Base-by-base conservation (phyloP, 2,113 vertebrate species). In the Rhinolophus sinicus region DNA sequence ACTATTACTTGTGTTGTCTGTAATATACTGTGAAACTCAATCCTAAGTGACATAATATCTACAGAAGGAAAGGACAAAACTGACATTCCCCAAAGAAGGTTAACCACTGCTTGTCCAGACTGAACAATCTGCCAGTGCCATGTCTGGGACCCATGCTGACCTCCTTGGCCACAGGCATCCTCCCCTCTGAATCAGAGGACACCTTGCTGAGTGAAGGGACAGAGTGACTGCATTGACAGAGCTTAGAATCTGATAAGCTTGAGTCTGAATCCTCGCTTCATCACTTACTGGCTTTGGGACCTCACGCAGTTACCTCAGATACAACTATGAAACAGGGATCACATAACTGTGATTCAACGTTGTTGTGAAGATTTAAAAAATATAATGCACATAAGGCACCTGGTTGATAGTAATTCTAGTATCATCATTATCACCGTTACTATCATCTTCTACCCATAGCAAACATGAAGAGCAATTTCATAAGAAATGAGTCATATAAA, bases 401-500 rank as follows among this genome's bases (percentile, higher is more conserved):
- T 21, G 18, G 24, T 64, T 52, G 16, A 80, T 50, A 58, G n/a
- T 35, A 80, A 83, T 62, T 70, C 87, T 65, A 35, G 62, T 16
- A 50, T 73, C 73, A 60, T 35, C 56, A 30, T 16, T n/a, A n/a
- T 77, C 50, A 56, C 70, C 6, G 5, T 19, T 7, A 70, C 21
- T 58, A 40, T 44, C 13, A 26, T 70, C 70, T 72, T 67, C 58
- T 58, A 67, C 14, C 54, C 47, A 35, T 1, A 40, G n/a, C 38
- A 94, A 80, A 47, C 33, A 35, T 10, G 21, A 64, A 52, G 24
- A 90, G 28, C 56, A 58, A 78, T 64, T 95, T 69, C 70, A 8
- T 33, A 95, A 77, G 84, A 87, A 67, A 95, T 12, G 28, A 65
- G 16, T 80, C 33, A 38, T 7, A 60, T 40, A 54, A 97, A 85